These are phyloP conservation scores for Myxocyprinus asiaticus DNA, from an alignment of 2,113 vertebrate species.

Conservation along the genomic window DNA sequence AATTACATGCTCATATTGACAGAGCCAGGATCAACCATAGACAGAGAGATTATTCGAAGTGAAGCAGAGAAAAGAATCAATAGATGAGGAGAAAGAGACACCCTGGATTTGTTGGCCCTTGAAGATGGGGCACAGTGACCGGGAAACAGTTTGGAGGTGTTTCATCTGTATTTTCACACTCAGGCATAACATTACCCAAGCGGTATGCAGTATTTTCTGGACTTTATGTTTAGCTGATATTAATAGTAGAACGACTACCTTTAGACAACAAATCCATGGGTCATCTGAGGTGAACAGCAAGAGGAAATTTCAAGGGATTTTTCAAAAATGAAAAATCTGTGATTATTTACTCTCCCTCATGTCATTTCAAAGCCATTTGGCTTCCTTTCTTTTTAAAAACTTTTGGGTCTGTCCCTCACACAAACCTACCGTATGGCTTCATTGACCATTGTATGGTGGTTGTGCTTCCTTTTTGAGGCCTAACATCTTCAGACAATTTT, in stretches of 20 bases:
- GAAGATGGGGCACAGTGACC: no score
- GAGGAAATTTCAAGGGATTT: background rate
- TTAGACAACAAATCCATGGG: background rate
- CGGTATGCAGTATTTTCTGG: background rate
- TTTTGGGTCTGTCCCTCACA: no score
- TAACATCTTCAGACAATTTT: no score
- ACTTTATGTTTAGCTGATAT: background rate
- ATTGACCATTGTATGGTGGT: no score
- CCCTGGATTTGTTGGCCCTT: background rate
- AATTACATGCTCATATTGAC: conserved; percentile 29
- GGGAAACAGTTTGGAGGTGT: no score
- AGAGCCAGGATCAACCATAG: conserved; percentile 16
- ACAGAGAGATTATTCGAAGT: conserved; percentile 43
- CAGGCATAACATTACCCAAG: no score
- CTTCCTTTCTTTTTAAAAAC: no score
- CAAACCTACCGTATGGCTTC: no score
- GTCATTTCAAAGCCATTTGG: no score
- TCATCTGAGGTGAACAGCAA: background rate
- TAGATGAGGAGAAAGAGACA: background rate
- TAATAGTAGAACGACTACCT: background rate
- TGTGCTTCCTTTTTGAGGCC: no score
- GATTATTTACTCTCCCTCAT: no score
- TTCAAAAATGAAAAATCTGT: no score
- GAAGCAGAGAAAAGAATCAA: conserved; percentile 18
- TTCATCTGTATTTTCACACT: background rate